Evolutionary conservation across 2,888 invertebrate species (phyloP).

Genomic region (Drosophila merina): DNA sequence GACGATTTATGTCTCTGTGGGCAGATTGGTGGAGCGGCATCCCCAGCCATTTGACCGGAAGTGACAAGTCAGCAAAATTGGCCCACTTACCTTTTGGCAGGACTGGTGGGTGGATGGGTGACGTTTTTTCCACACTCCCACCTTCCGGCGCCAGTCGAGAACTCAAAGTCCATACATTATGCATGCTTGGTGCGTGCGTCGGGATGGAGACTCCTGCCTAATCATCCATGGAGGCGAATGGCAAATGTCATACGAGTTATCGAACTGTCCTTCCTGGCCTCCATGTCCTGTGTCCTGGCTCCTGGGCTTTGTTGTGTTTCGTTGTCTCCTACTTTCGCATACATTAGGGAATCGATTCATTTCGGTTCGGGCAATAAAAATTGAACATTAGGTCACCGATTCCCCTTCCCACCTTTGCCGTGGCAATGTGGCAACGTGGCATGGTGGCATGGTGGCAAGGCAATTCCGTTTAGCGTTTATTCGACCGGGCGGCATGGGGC

Average conservation of each 20-base stretch:
- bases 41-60: constrained; percentile 75
- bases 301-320: constrained; percentile 21
- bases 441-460: neutral
- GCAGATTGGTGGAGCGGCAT: constrained; percentile 41
- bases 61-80: constrained; percentile 77
- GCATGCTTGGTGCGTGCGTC: constrained; percentile 19
- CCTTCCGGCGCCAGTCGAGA: constrained; percentile 8
- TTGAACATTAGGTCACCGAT: constrained; percentile 62
- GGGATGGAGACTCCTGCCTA: constrained; percentile 53
- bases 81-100: constrained; percentile 60
- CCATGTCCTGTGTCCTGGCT: constrained; percentile 8
- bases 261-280: constrained; percentile 37
- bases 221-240: constrained; percentile 67
- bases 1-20: constrained; percentile 55
- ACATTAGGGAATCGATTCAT: constrained; percentile 74
- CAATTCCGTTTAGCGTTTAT: constrained; percentile 7
- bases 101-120: neutral
- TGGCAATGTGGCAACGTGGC: neutral
- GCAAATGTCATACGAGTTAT: constrained; percentile 66
- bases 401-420: constrained; percentile 15
- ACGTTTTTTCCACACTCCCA: constrained; percentile 8
- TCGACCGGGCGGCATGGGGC: constrained; percentile 12
- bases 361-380: constrained; percentile 71
- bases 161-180: constrained; percentile 30
- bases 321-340: constrained; percentile 43